Conservation (phyloP, 2,113 vertebrate genomes). For the Ptychochromis oligacanthus region DNA sequence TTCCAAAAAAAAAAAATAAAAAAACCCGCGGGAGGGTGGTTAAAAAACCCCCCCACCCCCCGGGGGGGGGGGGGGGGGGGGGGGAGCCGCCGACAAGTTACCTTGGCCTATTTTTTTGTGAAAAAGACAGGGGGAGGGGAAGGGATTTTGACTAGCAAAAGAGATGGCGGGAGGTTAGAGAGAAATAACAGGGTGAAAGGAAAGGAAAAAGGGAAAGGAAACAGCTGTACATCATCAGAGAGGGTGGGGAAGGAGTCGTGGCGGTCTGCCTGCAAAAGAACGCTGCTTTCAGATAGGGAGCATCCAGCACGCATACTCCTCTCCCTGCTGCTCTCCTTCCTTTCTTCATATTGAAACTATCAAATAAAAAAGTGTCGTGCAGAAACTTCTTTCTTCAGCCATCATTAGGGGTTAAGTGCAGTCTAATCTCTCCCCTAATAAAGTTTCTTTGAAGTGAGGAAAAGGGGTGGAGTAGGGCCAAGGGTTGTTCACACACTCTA, state of each 20-base stretch:
- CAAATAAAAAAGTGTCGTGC: constrained; percentile 65
- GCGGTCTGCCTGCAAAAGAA: constrained; percentile 1
- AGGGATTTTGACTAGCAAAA: constrained; percentile 36
- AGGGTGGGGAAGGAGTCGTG: constrained; percentile 15
- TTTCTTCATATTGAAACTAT: constrained; percentile 75
- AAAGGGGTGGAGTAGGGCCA: constrained; percentile 69
- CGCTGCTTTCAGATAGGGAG: constrained; percentile 47
- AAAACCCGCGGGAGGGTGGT: too few species aligned
- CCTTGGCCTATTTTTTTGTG: constrained; percentile 76
- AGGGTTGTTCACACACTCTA: constrained; percentile 79
- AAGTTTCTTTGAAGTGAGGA: constrained; percentile 91
- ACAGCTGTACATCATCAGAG: constrained; percentile 62
- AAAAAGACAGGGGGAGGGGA: not conserved
- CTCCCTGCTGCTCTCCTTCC: constrained; percentile 3
- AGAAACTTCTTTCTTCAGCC: constrained; percentile 55
- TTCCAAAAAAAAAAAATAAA: not conserved
- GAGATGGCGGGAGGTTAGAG: constrained; percentile 43
- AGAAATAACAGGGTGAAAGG: constrained; percentile 30
- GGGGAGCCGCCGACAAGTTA: constrained; percentile 60
- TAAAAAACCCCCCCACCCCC: too few species aligned
- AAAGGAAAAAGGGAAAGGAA: constrained; percentile 31
- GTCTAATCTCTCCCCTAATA: constrained; percentile 88
- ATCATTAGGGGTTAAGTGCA: constrained; percentile 88
- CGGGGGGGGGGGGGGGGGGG: constrained; percentile 4
- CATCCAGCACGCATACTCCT: constrained; percentile 13